Evolutionary conservation across 2,113 vertebrate species (phyloP).

Genomic region (Semicossyphus pulcher): DNA sequence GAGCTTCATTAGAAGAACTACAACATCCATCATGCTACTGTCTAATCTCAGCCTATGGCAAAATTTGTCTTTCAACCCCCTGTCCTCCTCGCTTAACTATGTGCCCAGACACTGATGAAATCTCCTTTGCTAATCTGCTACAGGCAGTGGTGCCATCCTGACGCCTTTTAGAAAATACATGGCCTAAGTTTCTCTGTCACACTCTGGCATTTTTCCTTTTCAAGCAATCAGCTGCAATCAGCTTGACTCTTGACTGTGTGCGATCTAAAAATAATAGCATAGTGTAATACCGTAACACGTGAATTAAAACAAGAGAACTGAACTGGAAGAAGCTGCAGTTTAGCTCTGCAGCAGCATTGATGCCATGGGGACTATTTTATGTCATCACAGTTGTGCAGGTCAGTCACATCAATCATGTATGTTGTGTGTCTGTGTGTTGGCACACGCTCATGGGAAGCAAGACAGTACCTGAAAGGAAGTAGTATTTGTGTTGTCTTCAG

Average conservation of each 20-base stretch:
- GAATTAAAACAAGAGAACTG: neutral
- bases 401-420: slow-evolving; percentile 26
- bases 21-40: slow-evolving; percentile 65
- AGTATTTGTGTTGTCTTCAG: too few relatives aligned
- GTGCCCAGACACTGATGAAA: slow-evolving; percentile 43
- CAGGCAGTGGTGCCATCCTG: slow-evolving; percentile 18
- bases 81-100: slow-evolving; percentile 42
- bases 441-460: neutral
- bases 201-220: slow-evolving; percentile 15
- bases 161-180: slow-evolving; percentile 15
- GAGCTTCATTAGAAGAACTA: slow-evolving; percentile 69
- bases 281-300: slow-evolving; percentile 13
- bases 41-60: slow-evolving; percentile 59
- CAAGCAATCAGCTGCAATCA: neutral
- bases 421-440: neutral
- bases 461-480: too few relatives aligned
- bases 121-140: slow-evolving; percentile 41
- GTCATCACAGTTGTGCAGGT: slow-evolving; percentile 57
- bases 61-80: slow-evolving; percentile 60
- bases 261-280: too few relatives aligned
- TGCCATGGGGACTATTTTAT: slow-evolving; percentile 59
- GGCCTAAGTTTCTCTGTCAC: slow-evolving; percentile 16
- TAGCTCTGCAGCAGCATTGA: slow-evolving; percentile 24
- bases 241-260: too few relatives aligned
- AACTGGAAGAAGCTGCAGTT: slow-evolving; percentile 17